Percentiles rank a stretch among this genome's conserved stretches.
These are phyloP conservation scores for Eolophus roseicapilla DNA, from an alignment of 2,113 vertebrate genomes.

Conservation along the genomic window DNA sequence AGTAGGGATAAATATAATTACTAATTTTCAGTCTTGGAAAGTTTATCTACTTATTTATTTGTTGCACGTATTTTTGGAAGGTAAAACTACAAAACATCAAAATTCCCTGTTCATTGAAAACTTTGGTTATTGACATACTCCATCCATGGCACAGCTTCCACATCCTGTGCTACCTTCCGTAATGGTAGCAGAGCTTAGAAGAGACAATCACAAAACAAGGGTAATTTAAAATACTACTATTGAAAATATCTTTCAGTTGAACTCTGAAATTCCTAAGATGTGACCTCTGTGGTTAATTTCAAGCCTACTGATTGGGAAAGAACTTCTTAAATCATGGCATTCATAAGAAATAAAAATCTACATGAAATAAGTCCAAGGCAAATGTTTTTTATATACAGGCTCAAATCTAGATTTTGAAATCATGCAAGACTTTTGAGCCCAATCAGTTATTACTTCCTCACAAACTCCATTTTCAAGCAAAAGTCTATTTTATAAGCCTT, in stretches of 20 bases:
- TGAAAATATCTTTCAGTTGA: slow-evolving; percentile 18
- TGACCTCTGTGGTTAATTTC: neutral
- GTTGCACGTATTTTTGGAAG: neutral
- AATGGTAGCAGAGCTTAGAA: neutral
- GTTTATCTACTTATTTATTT: neutral
- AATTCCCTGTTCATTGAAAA: neutral
- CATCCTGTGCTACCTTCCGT: neutral
- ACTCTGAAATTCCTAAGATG: neutral
- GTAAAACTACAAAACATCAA: neutral
- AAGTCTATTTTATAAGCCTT: neutral
- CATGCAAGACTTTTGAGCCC: neutral
- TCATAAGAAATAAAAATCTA: slow-evolving; percentile 29
- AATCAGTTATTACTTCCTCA: neutral
- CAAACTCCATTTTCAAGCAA: neutral
- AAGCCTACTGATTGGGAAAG: slow-evolving; percentile 6
- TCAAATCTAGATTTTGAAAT: slow-evolving; percentile 39
- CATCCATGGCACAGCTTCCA: neutral
- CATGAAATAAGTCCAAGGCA: slow-evolving; percentile 8
- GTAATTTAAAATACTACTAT: neutral
- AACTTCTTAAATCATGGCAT: slow-evolving; percentile 24
- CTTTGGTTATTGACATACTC: neutral
- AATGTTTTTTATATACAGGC: slow-evolving; percentile 7
- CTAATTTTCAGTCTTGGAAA: neutral
- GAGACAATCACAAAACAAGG: neutral
- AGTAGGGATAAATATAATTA: neutral